Conservation (phyloP, 2,888 invertebrate genomes). For the Leptinotarsa rubiginosa region DNA sequence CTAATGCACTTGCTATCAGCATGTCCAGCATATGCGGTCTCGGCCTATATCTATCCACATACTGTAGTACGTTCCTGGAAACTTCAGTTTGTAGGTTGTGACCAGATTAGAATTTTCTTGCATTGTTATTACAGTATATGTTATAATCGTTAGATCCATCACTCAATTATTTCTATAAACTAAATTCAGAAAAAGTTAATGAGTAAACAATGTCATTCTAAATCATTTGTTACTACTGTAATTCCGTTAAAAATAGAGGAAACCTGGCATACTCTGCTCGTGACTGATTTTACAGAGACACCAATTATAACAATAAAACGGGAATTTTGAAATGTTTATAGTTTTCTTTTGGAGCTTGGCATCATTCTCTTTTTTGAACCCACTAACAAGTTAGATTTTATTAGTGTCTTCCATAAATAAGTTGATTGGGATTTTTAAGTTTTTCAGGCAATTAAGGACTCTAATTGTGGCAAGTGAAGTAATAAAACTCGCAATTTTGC, state of each 20-base stretch:
- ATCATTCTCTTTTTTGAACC: neutral
- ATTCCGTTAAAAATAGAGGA: slow-evolving; percentile 27
- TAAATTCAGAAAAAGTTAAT: slow-evolving; percentile 9
- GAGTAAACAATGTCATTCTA: slow-evolving; percentile 24
- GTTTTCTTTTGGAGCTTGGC: slow-evolving; percentile 1
- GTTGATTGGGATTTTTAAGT: neutral
- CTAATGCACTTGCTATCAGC: too few relatives aligned
- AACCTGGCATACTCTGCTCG: slow-evolving; percentile 25
- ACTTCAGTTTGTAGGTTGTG: too few relatives aligned
- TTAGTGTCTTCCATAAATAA: neutral
- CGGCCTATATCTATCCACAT: too few relatives aligned
- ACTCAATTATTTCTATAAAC: neutral
- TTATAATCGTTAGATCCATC: neutral
- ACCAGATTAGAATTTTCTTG: neutral
- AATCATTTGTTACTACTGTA: slow-evolving; percentile 30
- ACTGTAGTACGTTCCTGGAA: too few relatives aligned
- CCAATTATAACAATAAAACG: slow-evolving; percentile 9
- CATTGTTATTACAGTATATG: too few relatives aligned
- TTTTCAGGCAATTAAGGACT: neutral
- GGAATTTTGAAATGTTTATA: slow-evolving; percentile 2
- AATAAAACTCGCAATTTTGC: slow-evolving; percentile 12
- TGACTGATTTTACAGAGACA: slow-evolving; percentile 25
- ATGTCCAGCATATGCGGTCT: too few relatives aligned
- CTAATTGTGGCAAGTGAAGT: slow-evolving; percentile 9
- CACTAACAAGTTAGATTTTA: neutral